Percentiles rank a stretch among this genome's conserved stretches.
Evolutionary conservation across 2,113 vertebrate genomes (phyloP).

Genomic region (Terrapene triunguis): DNA sequence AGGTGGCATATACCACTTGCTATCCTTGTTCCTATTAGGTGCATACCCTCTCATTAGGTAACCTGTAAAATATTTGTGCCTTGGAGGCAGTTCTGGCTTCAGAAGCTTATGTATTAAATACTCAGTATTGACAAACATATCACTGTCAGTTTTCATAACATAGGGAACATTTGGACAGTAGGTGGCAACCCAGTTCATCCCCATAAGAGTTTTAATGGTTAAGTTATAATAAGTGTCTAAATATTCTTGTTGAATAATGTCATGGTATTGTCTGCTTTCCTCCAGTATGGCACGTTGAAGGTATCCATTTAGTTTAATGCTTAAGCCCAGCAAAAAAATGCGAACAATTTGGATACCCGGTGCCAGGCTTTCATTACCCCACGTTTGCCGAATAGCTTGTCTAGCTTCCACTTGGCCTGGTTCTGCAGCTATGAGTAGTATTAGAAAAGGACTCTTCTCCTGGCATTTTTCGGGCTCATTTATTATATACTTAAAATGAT

Average conservation of each 20-base stretch:
- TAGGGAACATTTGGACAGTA: conserved; percentile 89
- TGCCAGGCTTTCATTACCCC: conserved; percentile 92
- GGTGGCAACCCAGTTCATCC: conserved; percentile 95
- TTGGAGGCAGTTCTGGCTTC: conserved; percentile 86
- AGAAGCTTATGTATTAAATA: conserved; percentile 94
- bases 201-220: conserved; percentile 97
- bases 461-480: conserved; percentile 92
- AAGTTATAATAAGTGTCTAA: conserved; percentile 95
- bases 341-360: conserved; percentile 84
- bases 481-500: conserved; percentile 90
- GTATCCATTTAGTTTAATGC: conserved; percentile 81
- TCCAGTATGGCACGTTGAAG: conserved; percentile 86
- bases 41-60: conserved; percentile 92
- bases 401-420: conserved; percentile 90
- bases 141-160: conserved; percentile 98
- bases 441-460: conserved; percentile 86
- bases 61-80: conserved; percentile 93
- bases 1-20: conserved; percentile 97
- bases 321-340: conserved; percentile 91
- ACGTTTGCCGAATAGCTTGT: conserved; percentile 94
- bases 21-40: conserved; percentile 93
- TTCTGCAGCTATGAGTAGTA: conserved; percentile 92
- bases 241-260: conserved; percentile 97
- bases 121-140: conserved; percentile 98
- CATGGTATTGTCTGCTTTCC: conserved; percentile 89